Base-by-base conservation (phyloP, 2,888 invertebrate genomes). In the Drosophila algonquin region DNA sequence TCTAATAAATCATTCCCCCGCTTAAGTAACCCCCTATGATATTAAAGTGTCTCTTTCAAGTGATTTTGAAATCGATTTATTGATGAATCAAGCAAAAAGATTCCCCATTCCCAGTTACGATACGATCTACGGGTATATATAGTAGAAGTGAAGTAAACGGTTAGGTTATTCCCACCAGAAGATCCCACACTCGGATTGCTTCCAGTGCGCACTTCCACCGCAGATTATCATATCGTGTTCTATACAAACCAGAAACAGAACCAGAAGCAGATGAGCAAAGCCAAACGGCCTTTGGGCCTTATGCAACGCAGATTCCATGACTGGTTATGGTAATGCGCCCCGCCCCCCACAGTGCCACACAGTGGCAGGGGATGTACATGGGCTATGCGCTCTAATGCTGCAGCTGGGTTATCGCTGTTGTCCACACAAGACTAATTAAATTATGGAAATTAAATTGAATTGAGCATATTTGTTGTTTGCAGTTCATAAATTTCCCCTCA, bases 381-480 rank as follows among this genome's bases (percentile, higher is more conserved):
- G 35, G 35, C 4, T 35, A 10, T 35, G 35, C 35, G 35, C 35
- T 35, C 10, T 10, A 35, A 35, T 35, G 35, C 21, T 51, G 30
- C 14, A 7, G 40, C 14, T 40, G 40, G 40, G 40, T 40, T 40
- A 40, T 40, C 40, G 40, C 40, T 40, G 40, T 40, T 68, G 56
- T 50, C 45, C 45, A 35, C 32, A 40, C 47, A 64, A 67, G 71
- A 73, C 74, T 78, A 78, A 86, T 82, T 80, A 73, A 86, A 82
- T 78, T 82, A 78, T 82, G 83, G 77, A 78, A 82, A 86, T 82
- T 76, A 73, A 80, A 74, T 85, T 82, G 77, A 76, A 77, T 82
- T 63, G 73, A 76, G 64, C 78, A 76, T 74, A 77, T 76, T 85
- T 64, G 64, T 63, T 63, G 63, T 80, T 67, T 72, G 80, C 71